These are phyloP conservation scores for Tetraneura akinire DNA, from an alignment of 1,140 invertebrate species.

Conservation along the genomic window DNA sequence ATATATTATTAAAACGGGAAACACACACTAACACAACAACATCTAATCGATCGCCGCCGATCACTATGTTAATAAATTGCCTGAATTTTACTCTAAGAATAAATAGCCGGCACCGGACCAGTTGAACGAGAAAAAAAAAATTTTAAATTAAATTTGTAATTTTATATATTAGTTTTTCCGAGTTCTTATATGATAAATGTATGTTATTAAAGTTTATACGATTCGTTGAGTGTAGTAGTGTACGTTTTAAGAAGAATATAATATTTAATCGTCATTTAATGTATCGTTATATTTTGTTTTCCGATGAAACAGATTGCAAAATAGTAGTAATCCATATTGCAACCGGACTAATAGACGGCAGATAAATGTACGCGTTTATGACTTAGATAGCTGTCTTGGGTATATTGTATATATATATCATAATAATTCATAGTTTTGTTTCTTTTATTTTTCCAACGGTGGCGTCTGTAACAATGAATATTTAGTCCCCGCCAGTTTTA, in stretches of 20 bases:
- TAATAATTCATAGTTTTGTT: neutral
- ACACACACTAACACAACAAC: too few species aligned
- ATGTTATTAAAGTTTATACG: too few species aligned
- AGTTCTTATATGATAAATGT: too few species aligned
- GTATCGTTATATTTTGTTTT: neutral
- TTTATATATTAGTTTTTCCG: too few species aligned
- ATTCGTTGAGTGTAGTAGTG: too few species aligned
- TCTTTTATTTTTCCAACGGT: slow-evolving; percentile 2
- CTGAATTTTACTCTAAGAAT: too few species aligned
- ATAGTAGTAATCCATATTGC: slow-evolving; percentile 9
- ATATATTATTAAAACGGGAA: too few species aligned
- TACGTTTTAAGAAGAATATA: neutral
- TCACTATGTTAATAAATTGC: too few species aligned
- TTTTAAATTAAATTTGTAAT: too few species aligned
- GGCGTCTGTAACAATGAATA: slow-evolving; percentile 17
- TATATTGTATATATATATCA: neutral
- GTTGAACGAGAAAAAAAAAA: too few species aligned
- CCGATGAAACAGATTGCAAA: neutral
- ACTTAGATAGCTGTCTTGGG: neutral
- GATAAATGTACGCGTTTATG: neutral
- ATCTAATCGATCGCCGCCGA: too few species aligned
- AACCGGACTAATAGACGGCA: neutral
- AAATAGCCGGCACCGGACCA: too few species aligned
- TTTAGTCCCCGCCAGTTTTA: neutral
- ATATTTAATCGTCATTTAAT: neutral